Percentiles rank a stretch among this genome's conserved stretches.
phyloP scores from a whole-genome alignment of 2,113 vertebrate genomes.

The Chamaea fasciata region DNA sequence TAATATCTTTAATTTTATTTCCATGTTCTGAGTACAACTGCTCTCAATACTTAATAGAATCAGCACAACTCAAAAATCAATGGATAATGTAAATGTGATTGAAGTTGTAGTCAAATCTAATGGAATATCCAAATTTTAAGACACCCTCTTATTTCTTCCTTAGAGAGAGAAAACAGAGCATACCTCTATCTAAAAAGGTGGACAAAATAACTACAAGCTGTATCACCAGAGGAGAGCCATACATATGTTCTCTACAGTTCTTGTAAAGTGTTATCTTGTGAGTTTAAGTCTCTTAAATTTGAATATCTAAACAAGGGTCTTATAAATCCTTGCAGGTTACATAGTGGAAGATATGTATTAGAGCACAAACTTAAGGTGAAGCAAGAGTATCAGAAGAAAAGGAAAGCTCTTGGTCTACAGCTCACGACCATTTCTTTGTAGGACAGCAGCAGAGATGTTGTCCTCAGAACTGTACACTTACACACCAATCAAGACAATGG shows the following conservation, averaged over 20 bases:
- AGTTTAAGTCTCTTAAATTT: background rate
- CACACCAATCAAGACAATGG: background rate
- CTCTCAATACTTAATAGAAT: background rate
- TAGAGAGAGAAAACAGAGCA: background rate
- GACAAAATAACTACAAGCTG: background rate
- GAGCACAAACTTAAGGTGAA: background rate
- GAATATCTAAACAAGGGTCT: background rate
- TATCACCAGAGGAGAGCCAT: background rate
- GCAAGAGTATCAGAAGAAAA: background rate
- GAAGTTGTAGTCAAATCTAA: background rate
- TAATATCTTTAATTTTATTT: background rate
- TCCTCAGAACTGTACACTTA: accelerated
- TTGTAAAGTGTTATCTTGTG: background rate
- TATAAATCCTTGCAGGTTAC: background rate
- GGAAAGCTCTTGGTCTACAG: background rate
- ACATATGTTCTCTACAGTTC: background rate
- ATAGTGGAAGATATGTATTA: background rate
- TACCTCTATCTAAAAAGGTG: background rate
- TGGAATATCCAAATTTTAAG: background rate
- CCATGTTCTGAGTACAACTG: background rate
- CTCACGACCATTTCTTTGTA: background rate
- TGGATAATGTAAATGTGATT: background rate
- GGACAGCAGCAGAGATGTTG: accelerated
- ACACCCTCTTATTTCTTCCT: background rate
- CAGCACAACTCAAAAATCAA: background rate